Conservation (phyloP, 2,113 vertebrate genomes). For the Oreotragus oreotragus region DNA sequence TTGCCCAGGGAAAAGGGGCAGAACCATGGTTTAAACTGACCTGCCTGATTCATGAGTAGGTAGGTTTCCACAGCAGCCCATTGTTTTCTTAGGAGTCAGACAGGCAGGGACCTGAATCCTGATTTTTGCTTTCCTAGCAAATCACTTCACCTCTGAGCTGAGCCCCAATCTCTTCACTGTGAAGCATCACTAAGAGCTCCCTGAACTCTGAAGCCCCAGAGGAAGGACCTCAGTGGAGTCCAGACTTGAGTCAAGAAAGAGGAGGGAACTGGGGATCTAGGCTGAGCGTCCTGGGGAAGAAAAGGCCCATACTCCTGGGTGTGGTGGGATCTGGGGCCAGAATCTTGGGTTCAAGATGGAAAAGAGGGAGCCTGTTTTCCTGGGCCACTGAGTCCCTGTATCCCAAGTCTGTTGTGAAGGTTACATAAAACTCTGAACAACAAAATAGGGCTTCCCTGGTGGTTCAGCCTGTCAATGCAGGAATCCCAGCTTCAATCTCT, state of each 20-base stretch:
- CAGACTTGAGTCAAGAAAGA: background rate
- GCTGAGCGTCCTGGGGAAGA: background rate
- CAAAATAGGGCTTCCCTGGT: background rate
- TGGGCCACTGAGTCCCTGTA: background rate
- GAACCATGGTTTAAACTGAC: background rate
- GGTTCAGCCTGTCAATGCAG: background rate
- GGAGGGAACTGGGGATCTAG: background rate
- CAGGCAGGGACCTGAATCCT: background rate
- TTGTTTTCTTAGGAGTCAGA: background rate
- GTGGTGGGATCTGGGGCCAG: background rate
- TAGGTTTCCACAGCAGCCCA: background rate
- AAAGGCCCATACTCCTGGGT: background rate
- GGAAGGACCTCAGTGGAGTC: background rate
- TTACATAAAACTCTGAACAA: background rate
- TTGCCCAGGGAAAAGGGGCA: background rate
- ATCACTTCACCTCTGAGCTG: background rate
- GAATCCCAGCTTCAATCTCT: background rate
- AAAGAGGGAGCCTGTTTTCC: background rate
- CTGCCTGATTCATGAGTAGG: background rate
- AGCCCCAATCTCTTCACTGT: background rate
- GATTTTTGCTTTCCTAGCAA: background rate
- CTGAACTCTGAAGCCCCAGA: background rate
- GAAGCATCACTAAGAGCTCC: background rate
- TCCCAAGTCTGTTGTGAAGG: background rate
- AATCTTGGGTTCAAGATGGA: background rate